Evolutionary conservation across 2,888 invertebrate species (phyloP).

Genomic region (Chymomyza fuscimana): DNA sequence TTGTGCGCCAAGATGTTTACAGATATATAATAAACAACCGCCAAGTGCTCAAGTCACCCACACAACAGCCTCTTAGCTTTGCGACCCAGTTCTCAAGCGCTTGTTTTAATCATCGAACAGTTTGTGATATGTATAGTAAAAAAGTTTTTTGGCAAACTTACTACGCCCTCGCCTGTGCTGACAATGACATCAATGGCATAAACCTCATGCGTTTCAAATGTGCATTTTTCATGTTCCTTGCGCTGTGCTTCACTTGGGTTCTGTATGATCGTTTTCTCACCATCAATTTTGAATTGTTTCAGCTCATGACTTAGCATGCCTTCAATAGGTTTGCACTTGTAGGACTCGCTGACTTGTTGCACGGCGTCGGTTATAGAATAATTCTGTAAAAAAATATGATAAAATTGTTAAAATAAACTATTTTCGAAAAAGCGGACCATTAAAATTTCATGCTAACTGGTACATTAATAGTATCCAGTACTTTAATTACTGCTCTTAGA

Average conservation of each 20-base stretch:
- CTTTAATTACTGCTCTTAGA: no score
- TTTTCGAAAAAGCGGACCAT: no score
- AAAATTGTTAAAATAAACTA: no score
- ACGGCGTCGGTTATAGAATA: constrained; percentile 94
- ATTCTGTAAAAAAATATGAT: constrained; percentile 82
- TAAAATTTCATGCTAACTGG: no score
- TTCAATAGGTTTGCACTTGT: constrained; percentile 98
- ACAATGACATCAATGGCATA: constrained; percentile 99
- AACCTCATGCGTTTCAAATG: constrained; percentile 97
- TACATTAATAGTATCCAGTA: no score
- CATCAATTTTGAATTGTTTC: constrained; percentile 97
- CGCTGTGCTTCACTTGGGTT: constrained; percentile 98
- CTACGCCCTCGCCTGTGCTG: constrained; percentile 96
- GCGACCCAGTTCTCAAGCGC: constrained; percentile 75
- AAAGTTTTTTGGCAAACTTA: constrained; percentile 79
- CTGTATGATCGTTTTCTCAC: constrained; percentile 97
- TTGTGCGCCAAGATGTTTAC: constrained; percentile 45
- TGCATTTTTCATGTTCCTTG: constrained; percentile 98
- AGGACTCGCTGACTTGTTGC: constrained; percentile 94
- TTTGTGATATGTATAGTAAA: neutral
- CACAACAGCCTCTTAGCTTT: constrained; percentile 39
- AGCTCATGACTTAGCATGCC: constrained; percentile 97
- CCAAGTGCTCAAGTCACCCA: constrained; percentile 42
- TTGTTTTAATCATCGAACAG: constrained; percentile 78
- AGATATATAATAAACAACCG: constrained; percentile 15